These are phyloP conservation scores for Tenualosa thibaudeaui DNA, from an alignment of 2,797 vertebrate species.

Conservation along the genomic window DNA sequence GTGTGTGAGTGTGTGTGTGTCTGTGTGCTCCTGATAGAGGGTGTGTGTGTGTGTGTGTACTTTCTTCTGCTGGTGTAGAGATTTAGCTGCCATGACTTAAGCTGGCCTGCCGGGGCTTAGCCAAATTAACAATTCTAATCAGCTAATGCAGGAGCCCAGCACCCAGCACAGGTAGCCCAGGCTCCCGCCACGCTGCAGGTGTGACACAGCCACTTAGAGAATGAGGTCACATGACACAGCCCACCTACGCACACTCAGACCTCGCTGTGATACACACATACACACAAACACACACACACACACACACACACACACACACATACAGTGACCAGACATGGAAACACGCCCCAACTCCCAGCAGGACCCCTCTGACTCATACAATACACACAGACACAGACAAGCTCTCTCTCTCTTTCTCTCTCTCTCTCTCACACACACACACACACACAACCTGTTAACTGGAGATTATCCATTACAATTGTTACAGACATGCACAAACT, in stretches of 20 bases:
- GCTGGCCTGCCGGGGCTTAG: not conserved
- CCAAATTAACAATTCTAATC: constrained; percentile 13
- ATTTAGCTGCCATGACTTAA: not conserved
- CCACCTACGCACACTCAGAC: not conserved
- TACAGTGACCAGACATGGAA: not conserved
- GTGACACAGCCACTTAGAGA: not conserved
- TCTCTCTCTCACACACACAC: not conserved
- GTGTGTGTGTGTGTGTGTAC: not conserved
- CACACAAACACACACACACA: constrained; percentile 15
- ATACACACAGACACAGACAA: not conserved
- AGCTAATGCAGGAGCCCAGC: not conserved
- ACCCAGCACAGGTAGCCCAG: not conserved
- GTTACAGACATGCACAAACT: not conserved
- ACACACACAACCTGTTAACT: not conserved
- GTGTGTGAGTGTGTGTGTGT: not conserved
- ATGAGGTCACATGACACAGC: not conserved
- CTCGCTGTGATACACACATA: not conserved
- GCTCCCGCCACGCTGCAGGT: not conserved
- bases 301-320: constrained; percentile 6
- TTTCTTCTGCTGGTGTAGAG: not conserved
- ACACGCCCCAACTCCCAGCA: not conserved
- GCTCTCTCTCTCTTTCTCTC: too few relatives aligned
- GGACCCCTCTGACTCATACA: not conserved
- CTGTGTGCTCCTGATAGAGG: too few relatives aligned
- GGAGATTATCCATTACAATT: not conserved